These are phyloP conservation scores for Megalonaias nervosa DNA, from an alignment of 1,140 invertebrate genomes.

Conservation along the genomic window DNA sequence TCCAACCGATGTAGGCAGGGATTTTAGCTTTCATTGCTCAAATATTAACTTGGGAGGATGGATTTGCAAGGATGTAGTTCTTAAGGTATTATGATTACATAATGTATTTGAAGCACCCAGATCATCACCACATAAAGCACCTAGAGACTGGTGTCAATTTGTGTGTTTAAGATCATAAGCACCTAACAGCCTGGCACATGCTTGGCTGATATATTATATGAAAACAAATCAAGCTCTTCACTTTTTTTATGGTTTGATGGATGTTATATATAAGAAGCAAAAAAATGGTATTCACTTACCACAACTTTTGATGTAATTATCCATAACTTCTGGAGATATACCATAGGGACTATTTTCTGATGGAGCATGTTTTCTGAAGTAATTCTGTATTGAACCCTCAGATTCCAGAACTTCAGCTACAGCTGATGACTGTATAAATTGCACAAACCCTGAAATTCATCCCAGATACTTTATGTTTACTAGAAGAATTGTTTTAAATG, in stretches of 20 bases:
- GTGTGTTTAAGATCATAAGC: no score
- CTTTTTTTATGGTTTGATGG: background rate
- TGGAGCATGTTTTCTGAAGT: conserved; percentile 92
- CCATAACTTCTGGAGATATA: conserved; percentile 95
- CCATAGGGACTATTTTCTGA: conserved; percentile 90
- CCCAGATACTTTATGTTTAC: no score
- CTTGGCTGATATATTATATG: background rate
- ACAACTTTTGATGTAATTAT: conserved; percentile 97
- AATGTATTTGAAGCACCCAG: no score
- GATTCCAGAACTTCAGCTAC: conserved; percentile 91
- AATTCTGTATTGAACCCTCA: conserved; percentile 78
- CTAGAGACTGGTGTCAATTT: no score
- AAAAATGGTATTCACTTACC: conserved; percentile 73
- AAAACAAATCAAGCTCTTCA: background rate
- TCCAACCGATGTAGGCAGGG: no score
- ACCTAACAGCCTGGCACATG: background rate
- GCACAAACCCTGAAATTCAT: conserved; percentile 83
- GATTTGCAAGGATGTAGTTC: no score
- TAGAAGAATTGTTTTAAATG: no score
- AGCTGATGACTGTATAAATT: conserved; percentile 95
- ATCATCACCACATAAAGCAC: no score
- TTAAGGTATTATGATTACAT: no score
- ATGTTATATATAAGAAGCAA: background rate
- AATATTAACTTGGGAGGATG: no score
- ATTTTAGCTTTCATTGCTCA: no score